A percentile compares a stretch with the other conserved stretches of the same genome.
phyloP scores from a whole-genome alignment of 2,797 vertebrate genomes.

The Phyllotis vaccarum region DNA sequence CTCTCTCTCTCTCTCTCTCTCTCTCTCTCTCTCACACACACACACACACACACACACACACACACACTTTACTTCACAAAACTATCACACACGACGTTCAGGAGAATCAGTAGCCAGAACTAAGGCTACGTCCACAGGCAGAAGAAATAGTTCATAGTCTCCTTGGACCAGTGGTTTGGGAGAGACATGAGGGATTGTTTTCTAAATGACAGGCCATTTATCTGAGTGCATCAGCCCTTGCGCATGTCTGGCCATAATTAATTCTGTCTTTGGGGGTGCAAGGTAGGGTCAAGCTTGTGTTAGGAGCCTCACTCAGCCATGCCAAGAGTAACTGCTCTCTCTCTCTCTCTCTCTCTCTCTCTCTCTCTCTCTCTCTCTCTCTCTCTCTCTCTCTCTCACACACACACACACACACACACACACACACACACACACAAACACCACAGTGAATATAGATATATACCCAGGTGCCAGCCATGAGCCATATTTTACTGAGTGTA shows the following conservation, averaged over 20 bases:
- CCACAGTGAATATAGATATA: not conserved
- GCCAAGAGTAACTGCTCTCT: not conserved
- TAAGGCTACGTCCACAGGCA: accelerated
- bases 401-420: not conserved
- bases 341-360: no score
- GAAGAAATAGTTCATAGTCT: accelerated
- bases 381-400: no score
- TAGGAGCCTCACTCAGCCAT: not conserved
- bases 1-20: no score
- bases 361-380: no score
- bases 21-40: no score
- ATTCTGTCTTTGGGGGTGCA: not conserved
- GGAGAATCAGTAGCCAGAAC: not conserved
- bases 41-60: no score
- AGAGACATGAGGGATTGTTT: not conserved
- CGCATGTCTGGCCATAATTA: not conserved
- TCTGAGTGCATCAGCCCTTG: not conserved
- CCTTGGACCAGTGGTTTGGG: not conserved
- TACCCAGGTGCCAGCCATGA: not conserved
- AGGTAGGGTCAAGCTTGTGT: not conserved
- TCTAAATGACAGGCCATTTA: not conserved
- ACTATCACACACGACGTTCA: accelerated
- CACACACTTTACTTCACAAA: no score
- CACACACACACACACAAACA: not conserved
- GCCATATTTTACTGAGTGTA: accelerated